A percentile compares a stretch with the other conserved stretches of the same genome.
phyloP scores from a whole-genome alignment of 2,797 vertebrate genomes.

The Notoglanidium macrostoma region DNA sequence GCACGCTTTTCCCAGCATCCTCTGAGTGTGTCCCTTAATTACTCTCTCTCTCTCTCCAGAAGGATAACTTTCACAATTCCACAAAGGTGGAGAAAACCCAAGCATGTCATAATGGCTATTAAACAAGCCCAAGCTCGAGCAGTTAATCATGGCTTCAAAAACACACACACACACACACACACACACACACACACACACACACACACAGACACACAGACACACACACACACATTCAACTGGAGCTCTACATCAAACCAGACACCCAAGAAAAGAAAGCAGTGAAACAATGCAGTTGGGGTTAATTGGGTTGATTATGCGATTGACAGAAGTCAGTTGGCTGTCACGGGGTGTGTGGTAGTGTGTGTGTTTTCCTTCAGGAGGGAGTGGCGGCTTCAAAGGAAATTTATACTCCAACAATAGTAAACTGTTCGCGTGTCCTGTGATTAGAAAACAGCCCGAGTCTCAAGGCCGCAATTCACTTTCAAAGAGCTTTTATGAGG shows the following conservation, averaged over 20 bases:
- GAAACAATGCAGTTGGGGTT: conserved; percentile 59
- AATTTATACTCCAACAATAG: background rate
- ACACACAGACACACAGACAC: conserved; percentile 22
- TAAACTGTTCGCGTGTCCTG: background rate
- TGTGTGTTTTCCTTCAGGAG: background rate
- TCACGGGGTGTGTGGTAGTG: background rate
- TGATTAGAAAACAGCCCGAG: background rate
- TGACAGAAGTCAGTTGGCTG: conserved; percentile 55
- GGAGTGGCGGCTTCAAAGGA: conserved; percentile 32
- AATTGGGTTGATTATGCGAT: conserved; percentile 75
- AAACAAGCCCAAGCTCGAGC: conserved; percentile 67
- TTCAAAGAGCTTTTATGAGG: conserved; percentile 16
- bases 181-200: conserved; percentile 47
- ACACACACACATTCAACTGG: background rate
- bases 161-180: conserved; percentile 42
- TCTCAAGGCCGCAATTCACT: background rate
- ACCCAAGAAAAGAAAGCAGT: conserved; percentile 34
- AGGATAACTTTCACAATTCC: conserved; percentile 11
- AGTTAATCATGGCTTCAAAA: conserved; percentile 64
- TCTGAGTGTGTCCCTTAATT: conserved; percentile 43
- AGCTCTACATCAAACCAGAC: conserved; percentile 28
- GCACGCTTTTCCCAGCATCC: conserved; percentile 36
- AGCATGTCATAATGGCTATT: conserved; percentile 36
- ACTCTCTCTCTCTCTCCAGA: conserved; percentile 16
- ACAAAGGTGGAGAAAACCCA: conserved; percentile 20